Percentiles rank a stretch among this genome's conserved stretches.
phyloP scores from a whole-genome alignment of 2,888 invertebrate genomes.

The Eupithecia abbreviata region DNA sequence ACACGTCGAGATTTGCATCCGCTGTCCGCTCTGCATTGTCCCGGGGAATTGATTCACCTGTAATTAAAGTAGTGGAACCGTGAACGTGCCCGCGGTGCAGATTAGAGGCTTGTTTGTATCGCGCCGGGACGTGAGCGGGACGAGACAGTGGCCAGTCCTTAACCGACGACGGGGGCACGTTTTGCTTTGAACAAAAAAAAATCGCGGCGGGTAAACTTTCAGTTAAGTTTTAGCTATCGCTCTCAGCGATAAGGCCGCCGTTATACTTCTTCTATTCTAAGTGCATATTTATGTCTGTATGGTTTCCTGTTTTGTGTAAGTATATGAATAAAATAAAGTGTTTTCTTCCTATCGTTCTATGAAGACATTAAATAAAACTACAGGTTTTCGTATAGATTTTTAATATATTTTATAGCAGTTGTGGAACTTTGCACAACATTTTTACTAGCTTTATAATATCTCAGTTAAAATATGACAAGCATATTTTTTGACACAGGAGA shows the following conservation, averaged over 20 bases:
- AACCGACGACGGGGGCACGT: too few relatives aligned
- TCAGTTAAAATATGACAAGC: background rate
- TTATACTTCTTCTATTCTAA: too few relatives aligned
- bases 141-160: background rate
- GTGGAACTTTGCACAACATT: background rate
- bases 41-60: conserved; percentile 58
- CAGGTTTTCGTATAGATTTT: background rate
- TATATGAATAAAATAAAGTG: too few relatives aligned
- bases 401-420: background rate
- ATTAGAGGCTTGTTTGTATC: background rate
- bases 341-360: too few relatives aligned
- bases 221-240: too few relatives aligned
- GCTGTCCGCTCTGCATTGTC: conserved; percentile 39
- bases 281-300: too few relatives aligned
- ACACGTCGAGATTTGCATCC: conserved; percentile 34
- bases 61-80: conserved; percentile 56
- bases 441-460: background rate
- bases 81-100: conserved; percentile 30
- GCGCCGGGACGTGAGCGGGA: conserved; percentile 6
- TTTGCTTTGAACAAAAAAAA: too few relatives aligned
- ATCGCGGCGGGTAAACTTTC: too few relatives aligned
- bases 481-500: background rate
- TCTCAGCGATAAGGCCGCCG: too few relatives aligned
- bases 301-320: too few relatives aligned
- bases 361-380: too few relatives aligned